phyloP scores from a whole-genome alignment of 2,888 invertebrate species.

The Lepidonotus clava region DNA sequence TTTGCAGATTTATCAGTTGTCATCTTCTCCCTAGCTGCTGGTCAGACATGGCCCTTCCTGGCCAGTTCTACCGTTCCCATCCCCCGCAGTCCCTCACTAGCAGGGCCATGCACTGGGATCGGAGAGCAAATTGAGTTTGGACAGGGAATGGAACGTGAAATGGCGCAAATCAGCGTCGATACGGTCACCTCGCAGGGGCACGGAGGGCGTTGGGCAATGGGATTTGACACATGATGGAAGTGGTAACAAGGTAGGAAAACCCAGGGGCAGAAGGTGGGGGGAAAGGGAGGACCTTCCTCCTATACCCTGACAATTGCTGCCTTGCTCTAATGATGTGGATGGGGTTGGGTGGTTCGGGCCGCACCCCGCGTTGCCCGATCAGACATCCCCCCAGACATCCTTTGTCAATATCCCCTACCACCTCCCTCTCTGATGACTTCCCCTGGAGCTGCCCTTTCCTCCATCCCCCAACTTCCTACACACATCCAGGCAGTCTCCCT shows the following conservation, averaged over 20 bases:
- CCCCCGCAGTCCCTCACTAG: no score
- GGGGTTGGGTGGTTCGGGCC: no score
- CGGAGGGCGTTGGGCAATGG: not conserved
- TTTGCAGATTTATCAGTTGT: no score
- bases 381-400: not conserved
- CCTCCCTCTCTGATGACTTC: not conserved
- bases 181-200: not conserved
- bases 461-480: not conserved
- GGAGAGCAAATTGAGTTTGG: not conserved
- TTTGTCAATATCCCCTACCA: not conserved
- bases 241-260: not conserved
- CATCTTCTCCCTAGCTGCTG: no score
- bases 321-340: no score
- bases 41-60: no score
- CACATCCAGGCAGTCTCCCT: no score
- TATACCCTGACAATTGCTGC: no score
- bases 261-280: no score
- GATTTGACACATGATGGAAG: constrained; percentile 24
- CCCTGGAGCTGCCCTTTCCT: not conserved
- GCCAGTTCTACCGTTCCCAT: no score
- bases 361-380: no score
- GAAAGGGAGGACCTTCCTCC: no score
- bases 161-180: constrained; percentile 21
- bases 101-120: not conserved
- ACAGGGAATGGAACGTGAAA: constrained; percentile 7